phyloP scores from a whole-genome alignment of 2,888 invertebrate species.

The Mesorhabditis sp. region DNA sequence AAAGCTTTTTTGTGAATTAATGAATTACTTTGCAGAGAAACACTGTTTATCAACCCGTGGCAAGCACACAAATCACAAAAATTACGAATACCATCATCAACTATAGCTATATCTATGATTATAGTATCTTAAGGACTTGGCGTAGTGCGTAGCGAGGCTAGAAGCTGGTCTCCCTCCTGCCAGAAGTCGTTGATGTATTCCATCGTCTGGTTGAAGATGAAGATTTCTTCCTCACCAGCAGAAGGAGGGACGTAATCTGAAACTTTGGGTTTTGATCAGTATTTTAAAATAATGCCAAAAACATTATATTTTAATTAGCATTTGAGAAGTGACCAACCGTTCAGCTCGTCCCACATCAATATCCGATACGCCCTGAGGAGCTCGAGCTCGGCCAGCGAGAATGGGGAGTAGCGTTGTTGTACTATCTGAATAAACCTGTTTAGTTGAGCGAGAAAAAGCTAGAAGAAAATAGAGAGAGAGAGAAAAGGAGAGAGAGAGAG shows the following conservation, averaged over 20 bases:
- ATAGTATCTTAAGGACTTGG: too few relatives aligned
- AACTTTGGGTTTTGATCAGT: neutral
- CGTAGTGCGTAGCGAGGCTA: too few relatives aligned
- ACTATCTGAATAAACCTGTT: neutral
- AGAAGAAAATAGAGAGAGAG: neutral
- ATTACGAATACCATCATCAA: too few relatives aligned
- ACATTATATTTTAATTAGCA: neutral
- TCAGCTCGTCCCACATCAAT: neutral
- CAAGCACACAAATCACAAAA: too few relatives aligned
- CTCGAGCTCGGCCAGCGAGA: neutral
- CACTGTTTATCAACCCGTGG: too few relatives aligned
- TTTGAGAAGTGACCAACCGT: neutral
- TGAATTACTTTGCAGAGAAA: too few relatives aligned
- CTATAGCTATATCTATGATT: too few relatives aligned
- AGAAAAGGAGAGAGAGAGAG: too few relatives aligned
- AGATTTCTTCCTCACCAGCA: neutral
- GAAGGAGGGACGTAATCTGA: neutral
- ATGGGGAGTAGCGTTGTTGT: neutral
- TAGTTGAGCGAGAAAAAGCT: neutral
- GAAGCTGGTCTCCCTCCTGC: neutral
- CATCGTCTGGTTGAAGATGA: slow-evolving; percentile 5
- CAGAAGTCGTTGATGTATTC: neutral
- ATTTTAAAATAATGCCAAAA: neutral
- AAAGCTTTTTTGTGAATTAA: too few relatives aligned
- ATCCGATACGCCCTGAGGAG: neutral